Conservation (phyloP, 2,888 invertebrate genomes). For the Epirrhoe alternata region DNA sequence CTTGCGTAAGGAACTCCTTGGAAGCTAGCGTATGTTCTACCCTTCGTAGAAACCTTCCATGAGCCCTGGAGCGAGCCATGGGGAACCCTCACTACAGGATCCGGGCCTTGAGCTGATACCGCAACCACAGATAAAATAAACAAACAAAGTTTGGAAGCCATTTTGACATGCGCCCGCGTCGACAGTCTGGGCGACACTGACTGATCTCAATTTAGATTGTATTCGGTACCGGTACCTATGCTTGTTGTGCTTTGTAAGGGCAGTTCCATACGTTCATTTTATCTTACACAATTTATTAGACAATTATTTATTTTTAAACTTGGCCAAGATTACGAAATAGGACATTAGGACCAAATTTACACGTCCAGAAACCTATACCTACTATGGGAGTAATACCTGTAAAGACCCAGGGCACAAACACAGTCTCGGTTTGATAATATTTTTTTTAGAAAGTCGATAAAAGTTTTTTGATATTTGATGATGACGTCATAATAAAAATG, state of each 20-base stretch:
- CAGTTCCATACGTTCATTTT: background rate
- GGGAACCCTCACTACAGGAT: constrained; percentile 65
- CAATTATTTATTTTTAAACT: too few species aligned
- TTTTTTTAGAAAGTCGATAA: too few species aligned
- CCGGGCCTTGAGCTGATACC: constrained; percentile 56
- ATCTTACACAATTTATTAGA: too few species aligned
- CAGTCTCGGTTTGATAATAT: too few species aligned
- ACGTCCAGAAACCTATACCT: too few species aligned
- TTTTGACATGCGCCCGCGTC: constrained; percentile 56
- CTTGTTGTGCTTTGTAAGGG: background rate
- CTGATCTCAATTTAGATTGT: constrained; percentile 14
- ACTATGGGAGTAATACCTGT: too few species aligned
- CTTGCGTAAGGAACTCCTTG: constrained; percentile 88
- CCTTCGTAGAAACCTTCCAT: constrained; percentile 72
- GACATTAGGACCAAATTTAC: too few species aligned
- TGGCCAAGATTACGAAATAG: too few species aligned
- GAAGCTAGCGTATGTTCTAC: constrained; percentile 84
- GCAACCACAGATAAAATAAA: constrained; percentile 50
- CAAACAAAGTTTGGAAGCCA: constrained; percentile 53
- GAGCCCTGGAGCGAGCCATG: constrained; percentile 69
- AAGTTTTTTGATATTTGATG: too few species aligned
- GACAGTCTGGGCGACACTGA: constrained; percentile 29
- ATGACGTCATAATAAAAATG: too few species aligned
- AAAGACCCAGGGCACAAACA: too few species aligned
- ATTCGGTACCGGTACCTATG: background rate